Conservation (phyloP, 2,797 vertebrate species). For the Phoeniculus purpureus region DNA sequence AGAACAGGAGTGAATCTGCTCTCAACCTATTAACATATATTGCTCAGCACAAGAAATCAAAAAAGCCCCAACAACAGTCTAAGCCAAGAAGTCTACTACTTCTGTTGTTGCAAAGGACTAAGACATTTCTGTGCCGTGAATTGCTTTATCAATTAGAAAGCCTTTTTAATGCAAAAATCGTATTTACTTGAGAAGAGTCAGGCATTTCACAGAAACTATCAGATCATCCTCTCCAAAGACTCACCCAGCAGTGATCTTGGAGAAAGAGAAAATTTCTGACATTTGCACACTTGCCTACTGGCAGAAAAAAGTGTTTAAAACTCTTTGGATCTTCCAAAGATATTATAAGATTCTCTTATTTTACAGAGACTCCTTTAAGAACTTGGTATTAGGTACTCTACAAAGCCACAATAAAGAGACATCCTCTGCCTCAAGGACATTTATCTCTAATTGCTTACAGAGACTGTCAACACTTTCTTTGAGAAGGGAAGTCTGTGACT, state of each 20-base stretch:
- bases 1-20: not conserved
- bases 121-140: not conserved
- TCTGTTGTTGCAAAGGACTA: not conserved
- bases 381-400: not conserved
- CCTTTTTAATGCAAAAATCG: not conserved
- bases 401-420: constrained; percentile 2
- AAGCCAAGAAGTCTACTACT: not conserved
- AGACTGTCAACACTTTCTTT: not conserved
- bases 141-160: not conserved
- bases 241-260: not conserved
- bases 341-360: not conserved
- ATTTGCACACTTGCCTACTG: not conserved
- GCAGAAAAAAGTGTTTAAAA: not conserved
- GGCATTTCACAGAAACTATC: not conserved
- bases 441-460: constrained; percentile 38
- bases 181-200: not conserved
- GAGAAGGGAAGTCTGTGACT: constrained; percentile 12
- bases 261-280: not conserved
- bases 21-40: not conserved
- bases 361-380: not conserved
- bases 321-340: not conserved
- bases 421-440: constrained; percentile 18
- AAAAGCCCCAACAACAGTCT: not conserved
- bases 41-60: not conserved
- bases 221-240: not conserved